A percentile compares a stretch with the other conserved stretches of the same genome.
Evolutionary conservation across 2,797 vertebrate species (phyloP).

Genomic region (Pristis pectinata): DNA sequence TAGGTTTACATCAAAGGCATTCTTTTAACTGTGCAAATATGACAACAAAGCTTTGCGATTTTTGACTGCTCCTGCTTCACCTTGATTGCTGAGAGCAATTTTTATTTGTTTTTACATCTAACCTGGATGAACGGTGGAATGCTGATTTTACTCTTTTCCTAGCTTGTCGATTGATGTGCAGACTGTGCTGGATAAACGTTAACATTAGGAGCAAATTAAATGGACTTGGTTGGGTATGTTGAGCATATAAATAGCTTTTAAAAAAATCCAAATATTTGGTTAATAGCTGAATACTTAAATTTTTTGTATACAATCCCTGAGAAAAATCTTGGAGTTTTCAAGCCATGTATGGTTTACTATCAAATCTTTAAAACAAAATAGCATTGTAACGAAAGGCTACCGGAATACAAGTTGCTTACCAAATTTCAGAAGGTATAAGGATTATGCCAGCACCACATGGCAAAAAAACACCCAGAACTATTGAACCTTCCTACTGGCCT

Average conservation of each 20-base stretch:
- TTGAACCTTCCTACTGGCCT: not conserved
- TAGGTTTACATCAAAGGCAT: not conserved
- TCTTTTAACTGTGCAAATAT: not conserved
- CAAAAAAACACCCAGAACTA: not conserved
- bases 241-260: too few species aligned
- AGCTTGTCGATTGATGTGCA: not conserved
- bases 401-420: not conserved
- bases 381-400: not conserved
- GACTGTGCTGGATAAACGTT: not conserved
- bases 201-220: not conserved
- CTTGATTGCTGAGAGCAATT: not conserved
- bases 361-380: not conserved
- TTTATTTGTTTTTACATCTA: not conserved
- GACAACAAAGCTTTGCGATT: not conserved
- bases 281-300: not conserved
- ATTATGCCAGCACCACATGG: not conserved
- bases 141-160: not conserved
- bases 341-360: not conserved
- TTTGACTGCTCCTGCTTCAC: not conserved
- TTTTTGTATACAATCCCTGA: not conserved
- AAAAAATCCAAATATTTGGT: not conserved
- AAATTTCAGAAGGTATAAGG: not conserved
- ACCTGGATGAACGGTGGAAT: conserved; percentile 32
- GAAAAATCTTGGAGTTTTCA: not conserved
- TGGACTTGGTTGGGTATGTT: not conserved